phyloP scores from a whole-genome alignment of 23 tunicate genomes.

The Oikopleura vanhoeffeni region DNA sequence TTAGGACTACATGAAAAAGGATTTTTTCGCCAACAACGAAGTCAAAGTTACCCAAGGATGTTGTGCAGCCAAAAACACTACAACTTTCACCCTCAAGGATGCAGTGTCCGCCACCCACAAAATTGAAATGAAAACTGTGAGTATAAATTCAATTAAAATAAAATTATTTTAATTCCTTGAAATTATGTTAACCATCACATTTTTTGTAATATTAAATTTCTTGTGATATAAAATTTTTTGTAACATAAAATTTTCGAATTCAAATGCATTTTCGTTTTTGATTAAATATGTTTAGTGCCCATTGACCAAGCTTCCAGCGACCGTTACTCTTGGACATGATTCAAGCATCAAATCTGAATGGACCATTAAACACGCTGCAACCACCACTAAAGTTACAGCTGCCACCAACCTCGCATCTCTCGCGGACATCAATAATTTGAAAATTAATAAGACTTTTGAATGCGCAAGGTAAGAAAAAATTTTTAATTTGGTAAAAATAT shows the following conservation, averaged over 20 bases:
- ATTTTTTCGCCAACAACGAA: neutral
- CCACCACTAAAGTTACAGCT: neutral
- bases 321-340: neutral
- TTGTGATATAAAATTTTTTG: too few species aligned
- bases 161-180: too few species aligned
- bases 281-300: neutral
- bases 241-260: too few species aligned
- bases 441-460: neutral
- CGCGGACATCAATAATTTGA: neutral
- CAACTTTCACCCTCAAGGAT: constrained; percentile 1
- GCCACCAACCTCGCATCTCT: constrained; percentile 3
- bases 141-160: too few species aligned
- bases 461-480: neutral
- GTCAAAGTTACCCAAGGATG: neutral
- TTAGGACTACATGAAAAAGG: constrained; percentile 1
- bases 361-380: neutral
- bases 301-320: constrained; percentile 6
- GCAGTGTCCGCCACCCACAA: neutral
- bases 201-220: too few species aligned
- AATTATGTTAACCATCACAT: too few species aligned
- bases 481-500: too few species aligned
- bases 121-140: neutral
- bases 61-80: neutral
- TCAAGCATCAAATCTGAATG: neutral
- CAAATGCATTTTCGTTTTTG: neutral